phyloP scores from a whole-genome alignment of 2,113 vertebrate species.

The Bagarius yarrelli region DNA sequence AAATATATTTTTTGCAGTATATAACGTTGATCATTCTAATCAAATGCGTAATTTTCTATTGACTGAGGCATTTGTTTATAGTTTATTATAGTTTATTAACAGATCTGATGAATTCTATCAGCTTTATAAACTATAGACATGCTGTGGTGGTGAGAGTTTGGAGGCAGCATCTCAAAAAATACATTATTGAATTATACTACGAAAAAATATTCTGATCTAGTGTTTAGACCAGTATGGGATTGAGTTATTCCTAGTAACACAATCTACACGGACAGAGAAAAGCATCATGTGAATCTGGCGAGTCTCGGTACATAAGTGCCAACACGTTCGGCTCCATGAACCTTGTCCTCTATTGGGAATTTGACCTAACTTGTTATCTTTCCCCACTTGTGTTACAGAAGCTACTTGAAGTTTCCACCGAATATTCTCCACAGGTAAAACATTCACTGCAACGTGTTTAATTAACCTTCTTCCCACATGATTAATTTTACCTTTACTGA shows the following conservation, averaged over 20 bases:
- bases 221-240: background rate
- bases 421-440: slow-evolving; percentile 37
- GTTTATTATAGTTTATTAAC: no score
- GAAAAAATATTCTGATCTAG: background rate
- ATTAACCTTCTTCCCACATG: background rate
- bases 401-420: slow-evolving; percentile 33
- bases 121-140: background rate
- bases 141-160: background rate
- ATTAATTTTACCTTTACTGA: background rate
- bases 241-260: background rate
- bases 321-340: background rate
- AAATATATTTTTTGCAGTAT: no score
- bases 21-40: no score
- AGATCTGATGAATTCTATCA: no score
- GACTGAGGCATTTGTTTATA: no score
- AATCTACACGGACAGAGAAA: background rate
- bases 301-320: background rate
- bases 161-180: background rate
- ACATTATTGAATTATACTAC: background rate
- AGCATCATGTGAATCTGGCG: background rate
- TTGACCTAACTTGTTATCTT: slow-evolving; percentile 40
- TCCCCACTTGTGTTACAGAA: slow-evolving; percentile 32
- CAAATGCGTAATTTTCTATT: no score
- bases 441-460: background rate
- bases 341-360: slow-evolving; percentile 24